Conservation (phyloP, 2,888 invertebrate genomes). For the Lepidochitona cinerea region DNA sequence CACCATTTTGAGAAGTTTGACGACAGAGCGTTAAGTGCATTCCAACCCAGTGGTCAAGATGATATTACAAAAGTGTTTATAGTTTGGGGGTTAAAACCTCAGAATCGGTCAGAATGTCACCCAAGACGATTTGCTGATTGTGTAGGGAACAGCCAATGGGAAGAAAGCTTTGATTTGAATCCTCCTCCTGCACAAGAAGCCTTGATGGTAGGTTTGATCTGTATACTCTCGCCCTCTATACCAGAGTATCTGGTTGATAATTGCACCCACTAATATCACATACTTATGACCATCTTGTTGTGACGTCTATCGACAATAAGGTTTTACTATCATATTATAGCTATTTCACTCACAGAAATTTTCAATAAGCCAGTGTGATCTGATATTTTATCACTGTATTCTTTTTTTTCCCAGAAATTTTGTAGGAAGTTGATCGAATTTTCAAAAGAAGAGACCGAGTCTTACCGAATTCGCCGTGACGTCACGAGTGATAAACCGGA, state of each 20-base stretch:
- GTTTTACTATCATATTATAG: too few species aligned
- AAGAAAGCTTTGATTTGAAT: conserved; percentile 40
- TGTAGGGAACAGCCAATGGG: conserved; percentile 34
- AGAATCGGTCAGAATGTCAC: conserved; percentile 34
- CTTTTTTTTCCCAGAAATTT: not conserved
- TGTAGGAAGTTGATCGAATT: not conserved
- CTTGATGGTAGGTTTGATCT: conserved; percentile 26
- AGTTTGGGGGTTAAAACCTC: conserved; percentile 36
- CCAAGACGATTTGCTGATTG: conserved; percentile 30
- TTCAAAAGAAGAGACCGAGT: not conserved
- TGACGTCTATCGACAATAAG: too few species aligned
- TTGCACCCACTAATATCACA: too few species aligned
- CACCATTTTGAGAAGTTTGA: conserved; percentile 15
- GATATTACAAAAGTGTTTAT: conserved; percentile 16
- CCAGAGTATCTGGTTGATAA: too few species aligned
- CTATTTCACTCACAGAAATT: too few species aligned
- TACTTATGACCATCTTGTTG: too few species aligned
- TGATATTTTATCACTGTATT: too few species aligned
- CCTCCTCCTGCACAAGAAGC: conserved; percentile 29
- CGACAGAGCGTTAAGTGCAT: conserved; percentile 10
- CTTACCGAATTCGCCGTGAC: not conserved
- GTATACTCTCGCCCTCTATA: too few species aligned
- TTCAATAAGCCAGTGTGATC: too few species aligned
- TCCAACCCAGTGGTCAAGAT: conserved; percentile 4
- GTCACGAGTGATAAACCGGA: not conserved